phyloP scores from a whole-genome alignment of 2,113 vertebrate genomes.

The Phylloscopus trochilus region DNA sequence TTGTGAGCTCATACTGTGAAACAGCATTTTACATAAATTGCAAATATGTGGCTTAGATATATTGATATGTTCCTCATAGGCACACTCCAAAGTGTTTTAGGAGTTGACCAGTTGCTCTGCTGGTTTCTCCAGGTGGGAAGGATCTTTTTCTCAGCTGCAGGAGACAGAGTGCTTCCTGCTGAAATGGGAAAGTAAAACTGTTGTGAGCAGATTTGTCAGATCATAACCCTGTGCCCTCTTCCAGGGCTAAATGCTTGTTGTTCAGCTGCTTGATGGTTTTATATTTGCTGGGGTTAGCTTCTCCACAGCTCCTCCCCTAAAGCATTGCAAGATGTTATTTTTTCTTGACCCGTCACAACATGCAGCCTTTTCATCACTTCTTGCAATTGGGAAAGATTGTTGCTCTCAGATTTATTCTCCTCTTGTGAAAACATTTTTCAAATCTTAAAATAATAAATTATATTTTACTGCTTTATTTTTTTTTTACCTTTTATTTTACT shows the following conservation, averaged over 20 bases:
- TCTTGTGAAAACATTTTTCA: neutral
- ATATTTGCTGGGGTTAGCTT: neutral
- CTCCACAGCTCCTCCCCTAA: neutral
- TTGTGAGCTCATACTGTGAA: neutral
- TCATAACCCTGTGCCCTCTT: accelerated
- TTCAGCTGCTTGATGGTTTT: neutral
- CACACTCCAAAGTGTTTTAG: neutral
- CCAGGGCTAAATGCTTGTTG: too few species aligned
- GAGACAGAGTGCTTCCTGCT: neutral
- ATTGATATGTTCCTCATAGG: neutral
- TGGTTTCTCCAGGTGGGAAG: neutral
- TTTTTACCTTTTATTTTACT: neutral
- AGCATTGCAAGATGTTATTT: neutral
- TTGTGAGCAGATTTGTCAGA: neutral
- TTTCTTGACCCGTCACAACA: neutral
- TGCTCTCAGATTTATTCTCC: neutral
- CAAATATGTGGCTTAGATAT: neutral
- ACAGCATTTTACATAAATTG: neutral
- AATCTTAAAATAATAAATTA: neutral
- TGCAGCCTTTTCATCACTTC: neutral
- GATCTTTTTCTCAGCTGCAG: neutral
- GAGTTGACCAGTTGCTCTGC: accelerated
- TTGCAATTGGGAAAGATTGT: neutral
- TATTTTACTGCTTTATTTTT: neutral
- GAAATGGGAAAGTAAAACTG: neutral